Base-by-base conservation (phyloP, 2,797 vertebrate species). In the Trematomus bernacchii region DNA sequence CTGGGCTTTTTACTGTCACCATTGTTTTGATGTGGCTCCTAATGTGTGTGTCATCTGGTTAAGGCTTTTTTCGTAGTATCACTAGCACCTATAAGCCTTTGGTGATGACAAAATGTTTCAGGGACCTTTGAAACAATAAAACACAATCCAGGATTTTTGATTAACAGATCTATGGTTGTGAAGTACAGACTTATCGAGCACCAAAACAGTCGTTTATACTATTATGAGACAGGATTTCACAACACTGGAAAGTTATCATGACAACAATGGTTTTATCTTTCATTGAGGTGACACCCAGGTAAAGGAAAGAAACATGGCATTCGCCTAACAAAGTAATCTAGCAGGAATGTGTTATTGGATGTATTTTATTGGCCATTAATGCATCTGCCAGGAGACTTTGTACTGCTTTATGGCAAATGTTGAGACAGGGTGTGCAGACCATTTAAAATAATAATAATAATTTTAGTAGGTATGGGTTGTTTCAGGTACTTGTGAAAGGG, bases 1-100 rank as follows among this genome's bases (percentile, higher is more conserved):
- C 60, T 67, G n/a, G 53, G 59, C 71, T 76, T 80, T 47, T 73
- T 23, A 67, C 66, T 73, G 58, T 67, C 69, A 27, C 59, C 23
- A 4, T 48, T 84, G 76, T 77, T 85, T 85, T 90, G 72, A 89
- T 91, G 83, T 88, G 85, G 59, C 85, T 86, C 82, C 50, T 55
- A 16, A 44, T 55, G 67, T 50, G 14, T 58, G 73, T 63, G 42
- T 72, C 14, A 47, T 62, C 27, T 66, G 44, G 21, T 18, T 23
- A n/a, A 12, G 42, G 64, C 16, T 13, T 4, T 37, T 42, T 42
- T n/a, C n/a, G 7, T 43, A 23, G 37, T 9, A 52, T 51, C 33
- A 19, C 15, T 2, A 44, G 43, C 23, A 51, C n/a, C 40, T 18
- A 11, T 63, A 18, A 11, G 44, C 42, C 33, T 59, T 37, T 9